Conservation (phyloP, 2,113 vertebrate species). For the Mustelus asterias region DNA sequence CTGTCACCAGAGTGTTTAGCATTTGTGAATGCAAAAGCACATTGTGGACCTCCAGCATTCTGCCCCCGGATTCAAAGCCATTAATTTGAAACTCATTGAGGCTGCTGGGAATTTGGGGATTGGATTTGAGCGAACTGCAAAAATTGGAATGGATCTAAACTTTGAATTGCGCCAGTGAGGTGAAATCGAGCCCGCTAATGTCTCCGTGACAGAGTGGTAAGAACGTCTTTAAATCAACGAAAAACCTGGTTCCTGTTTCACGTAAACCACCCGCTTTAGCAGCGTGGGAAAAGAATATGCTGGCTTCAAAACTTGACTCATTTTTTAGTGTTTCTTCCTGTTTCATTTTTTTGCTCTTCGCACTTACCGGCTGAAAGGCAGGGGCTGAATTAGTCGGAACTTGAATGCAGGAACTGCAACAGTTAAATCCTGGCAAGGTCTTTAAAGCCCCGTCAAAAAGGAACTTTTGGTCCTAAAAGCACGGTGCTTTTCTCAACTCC, state of each 20-base stretch:
- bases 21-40: not conserved
- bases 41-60: not conserved
- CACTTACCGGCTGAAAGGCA: not conserved
- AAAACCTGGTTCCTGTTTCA: not conserved
- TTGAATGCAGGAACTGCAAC: not conserved
- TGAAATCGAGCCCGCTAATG: not conserved
- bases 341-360: not conserved
- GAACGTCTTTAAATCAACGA: not conserved
- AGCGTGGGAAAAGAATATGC: not conserved
- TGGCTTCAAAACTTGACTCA: slow-evolving; percentile 34
- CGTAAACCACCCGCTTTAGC: not conserved
- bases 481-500: not conserved
- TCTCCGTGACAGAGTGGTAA: not conserved
- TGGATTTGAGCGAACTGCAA: not conserved
- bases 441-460: not conserved
- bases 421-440: not conserved
- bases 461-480: not conserved
- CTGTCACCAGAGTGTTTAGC: no score
- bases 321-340: not conserved
- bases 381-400: not conserved
- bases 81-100: not conserved
- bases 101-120: not conserved
- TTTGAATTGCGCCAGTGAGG: not conserved
- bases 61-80: not conserved
- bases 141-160: not conserved